Base-by-base conservation (phyloP, 2,888 invertebrate genomes). In the Alloscopus bannaensis region DNA sequence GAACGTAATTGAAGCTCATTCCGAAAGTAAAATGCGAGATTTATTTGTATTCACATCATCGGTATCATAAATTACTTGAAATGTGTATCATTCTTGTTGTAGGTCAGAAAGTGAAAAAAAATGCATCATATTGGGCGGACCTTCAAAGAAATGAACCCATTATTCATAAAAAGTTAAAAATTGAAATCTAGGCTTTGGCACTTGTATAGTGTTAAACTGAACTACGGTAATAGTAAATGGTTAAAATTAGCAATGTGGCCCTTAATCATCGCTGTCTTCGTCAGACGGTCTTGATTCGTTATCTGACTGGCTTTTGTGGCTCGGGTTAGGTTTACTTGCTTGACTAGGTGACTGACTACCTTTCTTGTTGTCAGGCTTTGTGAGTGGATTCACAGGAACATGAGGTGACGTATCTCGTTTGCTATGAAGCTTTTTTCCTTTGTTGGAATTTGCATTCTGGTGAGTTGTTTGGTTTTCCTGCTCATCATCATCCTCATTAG, bases 11-110 rank as follows among this genome's bases (percentile, higher is more conserved):
- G 52, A 36, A 18, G 31, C 50, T 52, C 66, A 52, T 66, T 66
- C 66, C 66, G 66, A 66, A 52, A 52, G 4, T 65, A 50, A 65
- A 66, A 40, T 60, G 60, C 36, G 60, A 60, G 36, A 13, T 60
- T 60, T 59, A 36, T 59, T 59, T 13, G n/a, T n/a, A n/a, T n/a
- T n/a, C n/a, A n/a, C n/a, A n/a, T n/a, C n/a, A n/a, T n/a, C n/a
- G n/a, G n/a, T n/a, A n/a, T n/a, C n/a, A n/a, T n/a, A n/a, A n/a
- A n/a, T n/a, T n/a, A n/a, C n/a, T n/a, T n/a, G n/a, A n/a, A n/a
- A n/a, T n/a, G n/a, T n/a, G n/a, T n/a, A n/a, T n/a, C n/a, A n/a
- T n/a, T n/a, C n/a, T n/a, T n/a, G n/a, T n/a, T n/a, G n/a, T n/a
- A n/a, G n/a, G n/a, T n/a, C n/a, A n/a, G n/a, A n/a, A n/a, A n/a